Evolutionary conservation across 2,113 vertebrate species (phyloP).

Genomic region (Laticauda laticaudata): DNA sequence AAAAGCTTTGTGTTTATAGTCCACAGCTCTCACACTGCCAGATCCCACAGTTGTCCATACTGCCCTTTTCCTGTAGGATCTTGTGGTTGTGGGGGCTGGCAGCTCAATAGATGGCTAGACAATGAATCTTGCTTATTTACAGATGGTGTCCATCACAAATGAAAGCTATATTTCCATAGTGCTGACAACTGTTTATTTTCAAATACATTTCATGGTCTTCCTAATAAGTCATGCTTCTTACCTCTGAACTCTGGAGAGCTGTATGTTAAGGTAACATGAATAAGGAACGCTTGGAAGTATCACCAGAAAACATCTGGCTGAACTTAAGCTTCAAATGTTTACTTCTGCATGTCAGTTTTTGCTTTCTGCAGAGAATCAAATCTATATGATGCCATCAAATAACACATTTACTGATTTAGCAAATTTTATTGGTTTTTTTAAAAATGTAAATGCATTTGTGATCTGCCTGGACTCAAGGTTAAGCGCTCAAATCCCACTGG

Average conservation of each 20-base stretch:
- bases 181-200: conserved; percentile 35
- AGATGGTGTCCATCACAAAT: conserved; percentile 42
- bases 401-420: not conserved
- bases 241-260: conserved; percentile 31
- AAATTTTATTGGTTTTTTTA: not conserved
- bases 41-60: too few relatives aligned
- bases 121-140: not conserved
- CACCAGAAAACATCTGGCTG: not conserved
- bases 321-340: not conserved
- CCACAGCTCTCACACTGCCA: too few relatives aligned
- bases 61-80: too few relatives aligned
- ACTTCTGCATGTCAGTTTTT: not conserved
- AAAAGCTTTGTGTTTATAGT: too few relatives aligned
- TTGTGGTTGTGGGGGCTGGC: too few relatives aligned
- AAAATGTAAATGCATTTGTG: not conserved
- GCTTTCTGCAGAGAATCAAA: not conserved
- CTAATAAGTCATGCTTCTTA: conserved; percentile 52
- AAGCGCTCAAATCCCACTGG: not conserved
- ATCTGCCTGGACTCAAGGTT: not conserved
- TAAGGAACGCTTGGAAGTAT: not conserved
- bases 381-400: not conserved
- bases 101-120: too few relatives aligned
- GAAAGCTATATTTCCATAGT: conserved; percentile 54
- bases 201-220: conserved; percentile 41
- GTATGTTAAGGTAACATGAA: not conserved